These are phyloP conservation scores for Myotis daubentonii DNA, from an alignment of 2,797 vertebrate genomes.

Conservation along the genomic window DNA sequence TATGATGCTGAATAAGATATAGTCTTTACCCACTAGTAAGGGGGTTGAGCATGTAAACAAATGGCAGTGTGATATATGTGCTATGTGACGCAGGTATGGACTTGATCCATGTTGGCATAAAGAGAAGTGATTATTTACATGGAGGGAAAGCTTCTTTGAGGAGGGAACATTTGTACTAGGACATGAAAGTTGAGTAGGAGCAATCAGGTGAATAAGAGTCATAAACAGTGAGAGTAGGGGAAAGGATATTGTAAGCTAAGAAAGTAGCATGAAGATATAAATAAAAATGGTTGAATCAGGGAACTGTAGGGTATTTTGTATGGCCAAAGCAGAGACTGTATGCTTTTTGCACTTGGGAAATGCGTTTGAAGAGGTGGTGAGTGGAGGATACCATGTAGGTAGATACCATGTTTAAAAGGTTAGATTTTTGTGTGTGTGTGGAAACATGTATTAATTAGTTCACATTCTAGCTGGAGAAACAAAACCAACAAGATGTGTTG, in stretches of 20 bases:
- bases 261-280: slow-evolving; percentile 9
- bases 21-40: slow-evolving; percentile 1
- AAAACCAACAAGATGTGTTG: not conserved
- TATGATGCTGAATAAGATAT: not conserved
- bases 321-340: not conserved
- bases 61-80: not conserved
- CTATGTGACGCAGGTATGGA: not conserved
- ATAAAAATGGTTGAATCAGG: not conserved
- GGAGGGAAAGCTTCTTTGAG: slow-evolving; percentile 6
- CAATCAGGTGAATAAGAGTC: not conserved
- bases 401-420: not conserved
- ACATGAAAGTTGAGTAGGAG: not conserved
- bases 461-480: not conserved
- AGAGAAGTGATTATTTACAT: not conserved
- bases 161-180: not conserved
- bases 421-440: not conserved
- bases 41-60: not conserved
- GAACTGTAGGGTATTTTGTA: not conserved
- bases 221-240: not conserved
- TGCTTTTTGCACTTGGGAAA: not conserved
- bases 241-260: slow-evolving; percentile 44
- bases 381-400: not conserved
- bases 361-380: not conserved
- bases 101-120: slow-evolving; percentile 17
- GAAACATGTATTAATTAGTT: not conserved